A percentile compares a stretch with the other conserved stretches of the same genome.
phyloP scores from a whole-genome alignment of 2,888 invertebrate genomes.

The Pyrrhopygopsis socrates region DNA sequence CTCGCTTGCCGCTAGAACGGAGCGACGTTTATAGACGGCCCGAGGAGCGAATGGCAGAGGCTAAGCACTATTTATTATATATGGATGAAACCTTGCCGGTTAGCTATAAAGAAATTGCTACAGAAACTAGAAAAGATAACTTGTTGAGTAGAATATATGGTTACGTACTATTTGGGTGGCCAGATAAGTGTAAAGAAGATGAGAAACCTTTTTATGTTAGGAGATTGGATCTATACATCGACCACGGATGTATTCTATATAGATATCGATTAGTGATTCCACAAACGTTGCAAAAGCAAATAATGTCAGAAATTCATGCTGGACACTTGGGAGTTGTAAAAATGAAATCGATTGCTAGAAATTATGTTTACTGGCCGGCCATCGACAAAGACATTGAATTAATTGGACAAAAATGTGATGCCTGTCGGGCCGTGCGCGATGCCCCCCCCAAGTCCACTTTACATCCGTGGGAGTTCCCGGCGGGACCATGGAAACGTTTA shows the following conservation, averaged over 20 bases:
- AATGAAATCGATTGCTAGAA: slow-evolving; percentile 17
- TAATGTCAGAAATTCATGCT: not conserved
- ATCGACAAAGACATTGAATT: slow-evolving; percentile 1
- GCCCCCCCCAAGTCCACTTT: not conserved
- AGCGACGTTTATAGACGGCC: not conserved
- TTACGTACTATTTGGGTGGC: slow-evolving; percentile 14
- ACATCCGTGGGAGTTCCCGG: slow-evolving; percentile 20
- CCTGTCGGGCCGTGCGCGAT: not conserved
- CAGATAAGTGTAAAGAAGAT: slow-evolving; percentile 2
- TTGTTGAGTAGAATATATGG: slow-evolving; percentile 3
- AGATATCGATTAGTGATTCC: slow-evolving; percentile 16
- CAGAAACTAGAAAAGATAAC: slow-evolving; percentile 21
- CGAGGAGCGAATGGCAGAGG: not conserved
- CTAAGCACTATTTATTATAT: slow-evolving; percentile 27
- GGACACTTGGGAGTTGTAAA: slow-evolving; percentile 19
- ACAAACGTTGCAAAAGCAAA: not conserved
- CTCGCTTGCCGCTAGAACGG: slow-evolving; percentile 66
- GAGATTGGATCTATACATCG: not conserved
- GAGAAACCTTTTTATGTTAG: slow-evolving; percentile 14
- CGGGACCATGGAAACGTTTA: not conserved
- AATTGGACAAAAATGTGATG: not conserved
- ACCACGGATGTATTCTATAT: slow-evolving; percentile 1
- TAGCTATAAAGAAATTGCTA: slow-evolving; percentile 17
- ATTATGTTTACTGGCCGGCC: slow-evolving; percentile 15
- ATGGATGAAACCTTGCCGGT: slow-evolving; percentile 36